Percentiles rank a stretch among this genome's conserved stretches.
These are phyloP conservation scores for Spinus olivaceus DNA, from an alignment of 2,797 vertebrate species.

Conservation along the genomic window DNA sequence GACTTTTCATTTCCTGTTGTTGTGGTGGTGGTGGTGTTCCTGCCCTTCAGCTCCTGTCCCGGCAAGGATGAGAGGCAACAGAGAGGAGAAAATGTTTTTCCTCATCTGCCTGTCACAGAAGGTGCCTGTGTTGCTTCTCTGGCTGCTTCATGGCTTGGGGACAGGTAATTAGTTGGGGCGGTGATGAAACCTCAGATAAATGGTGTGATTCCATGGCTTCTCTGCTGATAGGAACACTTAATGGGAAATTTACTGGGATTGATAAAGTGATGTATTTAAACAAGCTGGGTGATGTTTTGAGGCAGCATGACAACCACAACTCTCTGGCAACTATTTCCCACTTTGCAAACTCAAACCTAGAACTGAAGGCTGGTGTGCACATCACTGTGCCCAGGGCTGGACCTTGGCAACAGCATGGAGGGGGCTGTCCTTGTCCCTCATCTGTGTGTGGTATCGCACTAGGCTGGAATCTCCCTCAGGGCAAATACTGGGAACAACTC, in stretches of 20 bases:
- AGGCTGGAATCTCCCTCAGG: background rate
- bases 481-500: background rate
- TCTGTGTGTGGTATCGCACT: accelerated
- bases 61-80: background rate
- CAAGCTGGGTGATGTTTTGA: background rate
- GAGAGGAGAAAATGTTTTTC: background rate
- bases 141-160: background rate
- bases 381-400: background rate
- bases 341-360: background rate
- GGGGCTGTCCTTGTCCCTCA: too few species aligned
- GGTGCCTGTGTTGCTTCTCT: background rate
- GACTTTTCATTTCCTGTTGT: background rate
- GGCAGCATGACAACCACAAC: background rate
- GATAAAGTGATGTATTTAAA: background rate
- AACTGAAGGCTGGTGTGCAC: background rate
- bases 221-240: background rate
- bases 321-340: background rate
- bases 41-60: background rate
- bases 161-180: background rate
- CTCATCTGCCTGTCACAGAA: background rate
- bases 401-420: accelerated
- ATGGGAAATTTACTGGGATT: background rate
- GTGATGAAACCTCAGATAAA: background rate
- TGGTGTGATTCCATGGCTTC: background rate
- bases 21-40: background rate